Conservation (phyloP, 2,113 vertebrate genomes). For the Zosterops borbonicus region DNA sequence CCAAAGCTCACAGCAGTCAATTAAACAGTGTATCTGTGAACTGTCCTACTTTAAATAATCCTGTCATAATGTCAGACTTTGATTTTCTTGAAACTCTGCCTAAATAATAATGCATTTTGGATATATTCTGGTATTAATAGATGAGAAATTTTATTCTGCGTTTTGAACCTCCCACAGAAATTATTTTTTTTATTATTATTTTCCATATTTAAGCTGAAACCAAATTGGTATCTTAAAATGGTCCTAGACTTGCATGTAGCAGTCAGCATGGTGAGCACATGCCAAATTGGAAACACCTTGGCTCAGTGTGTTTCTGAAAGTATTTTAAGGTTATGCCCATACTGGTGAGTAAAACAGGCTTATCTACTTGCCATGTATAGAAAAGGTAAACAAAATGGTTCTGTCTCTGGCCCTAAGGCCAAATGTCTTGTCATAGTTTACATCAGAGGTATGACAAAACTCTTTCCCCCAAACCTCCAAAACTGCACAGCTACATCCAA, state of each 20-base stretch:
- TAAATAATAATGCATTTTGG: not conserved
- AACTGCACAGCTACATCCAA: accelerated
- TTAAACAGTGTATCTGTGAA: not conserved
- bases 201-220: not conserved
- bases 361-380: not conserved
- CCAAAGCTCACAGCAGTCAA: not conserved
- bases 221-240: not conserved
- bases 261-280: not conserved
- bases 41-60: not conserved
- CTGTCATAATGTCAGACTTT: not conserved
- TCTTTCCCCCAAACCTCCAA: not conserved
- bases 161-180: not conserved
- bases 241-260: not conserved
- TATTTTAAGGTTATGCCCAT: not conserved
- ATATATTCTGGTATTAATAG: not conserved
- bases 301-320: not conserved
- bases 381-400: not conserved
- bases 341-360: not conserved
- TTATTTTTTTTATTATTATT: not conserved
- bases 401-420: not conserved
- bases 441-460: not conserved
- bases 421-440: not conserved
- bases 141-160: not conserved
- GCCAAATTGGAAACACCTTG: not conserved
- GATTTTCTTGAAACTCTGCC: not conserved